Evolutionary conservation across 2,797 vertebrate species (phyloP).

Genomic region (Setipinna tenuifilis): DNA sequence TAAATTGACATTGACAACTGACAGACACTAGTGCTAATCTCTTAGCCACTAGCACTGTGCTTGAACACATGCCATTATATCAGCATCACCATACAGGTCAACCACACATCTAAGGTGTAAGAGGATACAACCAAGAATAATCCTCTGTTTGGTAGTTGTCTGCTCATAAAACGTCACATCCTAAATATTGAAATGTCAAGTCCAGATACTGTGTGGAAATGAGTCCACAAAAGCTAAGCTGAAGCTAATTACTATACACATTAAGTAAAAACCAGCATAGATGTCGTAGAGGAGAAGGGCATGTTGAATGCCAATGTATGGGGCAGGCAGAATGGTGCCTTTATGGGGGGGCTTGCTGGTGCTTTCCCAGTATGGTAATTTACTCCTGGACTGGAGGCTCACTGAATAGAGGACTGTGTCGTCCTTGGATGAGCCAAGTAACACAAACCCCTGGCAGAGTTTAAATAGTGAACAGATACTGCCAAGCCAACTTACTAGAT

Average conservation of each 20-base stretch:
- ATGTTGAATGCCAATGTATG: conserved; percentile 1
- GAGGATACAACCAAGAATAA: not conserved
- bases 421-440: not conserved
- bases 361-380: conserved; percentile 18
- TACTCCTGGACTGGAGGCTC: not conserved
- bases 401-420: conserved; percentile 14
- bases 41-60: too few species aligned
- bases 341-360: not conserved
- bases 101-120: not conserved
- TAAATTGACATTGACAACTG: too few species aligned
- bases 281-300: not conserved
- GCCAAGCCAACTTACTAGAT: not conserved
- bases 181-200: not conserved
- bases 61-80: too few species aligned
- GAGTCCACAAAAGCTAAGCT: not conserved
- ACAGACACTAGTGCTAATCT: too few species aligned
- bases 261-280: not conserved
- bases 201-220: not conserved
- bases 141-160: not conserved
- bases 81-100: not conserved
- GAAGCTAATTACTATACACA: not conserved
- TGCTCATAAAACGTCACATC: not conserved
- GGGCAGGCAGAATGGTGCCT: not conserved
- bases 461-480: not conserved
- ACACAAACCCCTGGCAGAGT: conserved; percentile 12